These are phyloP conservation scores for Megaceryle torquata DNA, from an alignment of 2,113 vertebrate genomes.

Conservation along the genomic window DNA sequence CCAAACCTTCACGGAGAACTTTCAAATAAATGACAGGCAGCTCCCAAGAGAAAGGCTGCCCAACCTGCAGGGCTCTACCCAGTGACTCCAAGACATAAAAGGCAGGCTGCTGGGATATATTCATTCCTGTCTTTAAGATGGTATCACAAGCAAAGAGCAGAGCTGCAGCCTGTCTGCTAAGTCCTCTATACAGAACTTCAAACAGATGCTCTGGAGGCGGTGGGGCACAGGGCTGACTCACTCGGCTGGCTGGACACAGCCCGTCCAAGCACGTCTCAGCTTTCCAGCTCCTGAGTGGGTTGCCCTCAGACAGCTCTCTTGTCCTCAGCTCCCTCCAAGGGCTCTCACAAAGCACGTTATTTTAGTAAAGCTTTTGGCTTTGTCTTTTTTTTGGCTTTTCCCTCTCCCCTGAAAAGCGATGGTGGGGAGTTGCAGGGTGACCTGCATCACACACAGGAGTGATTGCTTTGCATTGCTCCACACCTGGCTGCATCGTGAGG, in stretches of 20 bases:
- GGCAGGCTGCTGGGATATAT: background rate
- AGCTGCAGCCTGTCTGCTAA: background rate
- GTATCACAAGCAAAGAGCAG: constrained; percentile 30
- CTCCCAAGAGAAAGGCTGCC: background rate
- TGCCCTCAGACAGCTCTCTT: background rate
- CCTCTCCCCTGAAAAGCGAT: background rate
- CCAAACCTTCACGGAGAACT: background rate
- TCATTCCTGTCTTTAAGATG: constrained; percentile 13
- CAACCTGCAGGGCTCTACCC: background rate
- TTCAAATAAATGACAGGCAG: background rate
- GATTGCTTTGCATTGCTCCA: background rate
- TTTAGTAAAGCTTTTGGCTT: background rate
- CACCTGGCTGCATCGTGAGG: background rate
- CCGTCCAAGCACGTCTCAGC: background rate
- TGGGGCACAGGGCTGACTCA: constrained; percentile 4
- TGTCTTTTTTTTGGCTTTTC: background rate
- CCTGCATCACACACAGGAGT: background rate
- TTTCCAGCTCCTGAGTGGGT: background rate
- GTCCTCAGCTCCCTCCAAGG: background rate
- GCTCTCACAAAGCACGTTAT: background rate
- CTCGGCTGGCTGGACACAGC: background rate
- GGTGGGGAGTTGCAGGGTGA: accelerated
- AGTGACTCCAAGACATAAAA: constrained; percentile 15
- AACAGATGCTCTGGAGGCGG: background rate
- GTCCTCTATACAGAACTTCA: background rate